Conservation (phyloP, 1,140 invertebrate species). For the Harpegnathos saltator region DNA sequence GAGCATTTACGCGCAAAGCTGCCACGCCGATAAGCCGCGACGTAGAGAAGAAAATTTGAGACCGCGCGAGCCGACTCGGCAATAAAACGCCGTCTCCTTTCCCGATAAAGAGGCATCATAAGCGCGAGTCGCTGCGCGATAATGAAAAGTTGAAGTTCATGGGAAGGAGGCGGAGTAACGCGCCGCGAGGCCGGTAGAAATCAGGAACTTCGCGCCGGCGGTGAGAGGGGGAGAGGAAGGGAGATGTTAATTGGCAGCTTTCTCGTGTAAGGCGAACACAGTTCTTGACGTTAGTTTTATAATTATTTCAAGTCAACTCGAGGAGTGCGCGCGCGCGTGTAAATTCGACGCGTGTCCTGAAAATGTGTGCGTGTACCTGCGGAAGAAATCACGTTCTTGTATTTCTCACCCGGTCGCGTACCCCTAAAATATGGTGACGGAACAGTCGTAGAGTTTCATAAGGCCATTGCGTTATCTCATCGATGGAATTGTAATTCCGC, state of each 20-base stretch:
- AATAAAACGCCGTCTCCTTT: slow-evolving; percentile 42
- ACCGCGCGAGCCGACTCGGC: background rate
- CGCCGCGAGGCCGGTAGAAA: background rate
- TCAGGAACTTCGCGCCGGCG: too few species aligned
- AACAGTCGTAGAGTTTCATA: too few species aligned
- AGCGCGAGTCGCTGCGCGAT: slow-evolving; percentile 21
- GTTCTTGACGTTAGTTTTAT: background rate
- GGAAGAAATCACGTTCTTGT: too few species aligned
- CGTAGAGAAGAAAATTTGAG: slow-evolving; percentile 45
- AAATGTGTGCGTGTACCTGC: too few species aligned
- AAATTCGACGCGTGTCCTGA: too few species aligned
- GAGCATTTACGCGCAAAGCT: slow-evolving; percentile 35
- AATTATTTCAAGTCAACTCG: too few species aligned
- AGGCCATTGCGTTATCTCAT: too few species aligned
- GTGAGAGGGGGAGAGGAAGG: too few species aligned
- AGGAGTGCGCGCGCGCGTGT: too few species aligned
- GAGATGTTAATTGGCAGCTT: slow-evolving; percentile 19
- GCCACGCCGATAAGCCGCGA: slow-evolving; percentile 30
- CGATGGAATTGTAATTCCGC: too few species aligned
- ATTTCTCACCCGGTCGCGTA: too few species aligned
- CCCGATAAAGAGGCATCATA: slow-evolving; percentile 33
- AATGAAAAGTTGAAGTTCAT: slow-evolving; percentile 54
- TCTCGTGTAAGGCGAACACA: background rate
- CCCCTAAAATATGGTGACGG: too few species aligned
- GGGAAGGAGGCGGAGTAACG: slow-evolving; percentile 36